Evolutionary conservation across 30 jellyfish, hydroid and myxozoan genomes (phyloP).

Genomic region (Pelagia noctiluca): DNA sequence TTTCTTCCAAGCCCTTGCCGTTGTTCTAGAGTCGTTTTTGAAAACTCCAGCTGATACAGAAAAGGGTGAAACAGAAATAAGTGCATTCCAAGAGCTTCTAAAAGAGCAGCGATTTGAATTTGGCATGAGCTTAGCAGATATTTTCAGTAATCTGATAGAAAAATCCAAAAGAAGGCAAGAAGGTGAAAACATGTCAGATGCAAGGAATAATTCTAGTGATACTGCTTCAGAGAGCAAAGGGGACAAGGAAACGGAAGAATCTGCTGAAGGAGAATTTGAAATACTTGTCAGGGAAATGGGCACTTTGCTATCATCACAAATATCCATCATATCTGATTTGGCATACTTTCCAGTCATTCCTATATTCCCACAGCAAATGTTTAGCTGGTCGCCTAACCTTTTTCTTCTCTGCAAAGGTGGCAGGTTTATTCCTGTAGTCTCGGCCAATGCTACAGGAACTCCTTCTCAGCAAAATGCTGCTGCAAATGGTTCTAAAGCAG

Average conservation of each 20-base stretch:
- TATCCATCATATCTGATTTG: constrained; percentile 75
- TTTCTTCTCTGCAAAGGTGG: constrained; percentile 69
- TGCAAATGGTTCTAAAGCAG: constrained; percentile 11
- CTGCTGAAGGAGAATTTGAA: constrained; percentile 80
- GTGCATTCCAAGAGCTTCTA: background rate
- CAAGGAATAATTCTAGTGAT: background rate
- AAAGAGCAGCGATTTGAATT: background rate
- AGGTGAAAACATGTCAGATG: background rate
- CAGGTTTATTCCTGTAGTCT: constrained; percentile 73
- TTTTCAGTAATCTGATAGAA: background rate
- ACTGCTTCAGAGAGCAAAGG: constrained; percentile 7
- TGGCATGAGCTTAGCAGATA: background rate
- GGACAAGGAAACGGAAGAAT: constrained; percentile 1
- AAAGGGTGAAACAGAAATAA: background rate
- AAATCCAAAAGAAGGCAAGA: background rate
- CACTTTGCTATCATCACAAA: constrained; percentile 64
- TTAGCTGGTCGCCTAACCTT: constrained; percentile 70
- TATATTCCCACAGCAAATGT: constrained; percentile 74
- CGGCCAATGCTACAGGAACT: constrained; percentile 41
- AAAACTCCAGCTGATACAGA: background rate
- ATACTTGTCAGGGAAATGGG: constrained; percentile 66
- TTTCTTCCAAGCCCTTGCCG: constrained; percentile 2
- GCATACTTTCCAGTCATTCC: constrained; percentile 88
- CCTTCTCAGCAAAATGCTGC: constrained; percentile 2
- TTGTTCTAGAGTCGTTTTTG: background rate